Evolutionary conservation across 2,888 invertebrate species (phyloP).

Genomic region (Netelia inedita): DNA sequence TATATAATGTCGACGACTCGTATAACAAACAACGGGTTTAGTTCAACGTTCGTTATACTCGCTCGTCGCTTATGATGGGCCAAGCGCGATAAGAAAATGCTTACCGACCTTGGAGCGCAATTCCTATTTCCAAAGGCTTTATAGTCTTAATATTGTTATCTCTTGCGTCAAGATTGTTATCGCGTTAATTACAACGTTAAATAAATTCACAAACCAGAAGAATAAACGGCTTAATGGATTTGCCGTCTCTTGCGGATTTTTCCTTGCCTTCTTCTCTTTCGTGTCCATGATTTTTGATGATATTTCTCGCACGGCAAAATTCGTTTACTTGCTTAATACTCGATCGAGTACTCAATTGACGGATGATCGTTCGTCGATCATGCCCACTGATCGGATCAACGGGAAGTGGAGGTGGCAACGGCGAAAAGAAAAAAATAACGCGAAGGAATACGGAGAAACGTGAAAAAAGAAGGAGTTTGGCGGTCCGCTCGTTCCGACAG

Average conservation of each 20-base stretch:
- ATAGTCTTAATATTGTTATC: too few relatives aligned
- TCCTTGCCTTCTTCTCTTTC: conserved; percentile 31
- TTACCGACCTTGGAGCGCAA: too few relatives aligned
- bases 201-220: conserved; percentile 54
- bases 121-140: too few relatives aligned
- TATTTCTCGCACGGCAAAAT: neutral
- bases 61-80: neutral
- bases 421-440: too few relatives aligned
- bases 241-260: conserved; percentile 53
- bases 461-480: neutral
- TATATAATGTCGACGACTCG: neutral
- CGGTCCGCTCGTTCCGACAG: conserved; percentile 34
- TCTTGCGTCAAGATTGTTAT: neutral
- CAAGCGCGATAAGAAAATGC: neutral
- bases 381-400: too few relatives aligned
- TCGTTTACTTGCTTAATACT: neutral
- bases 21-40: neutral
- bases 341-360: neutral
- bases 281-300: conserved; percentile 51
- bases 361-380: neutral
- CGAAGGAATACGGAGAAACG: too few relatives aligned
- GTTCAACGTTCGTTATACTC: neutral
- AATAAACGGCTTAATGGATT: conserved; percentile 60
- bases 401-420: too few relatives aligned
- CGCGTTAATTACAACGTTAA: neutral